phyloP scores from a whole-genome alignment of 2,797 vertebrate species.

The Enteromius argenteus region DNA sequence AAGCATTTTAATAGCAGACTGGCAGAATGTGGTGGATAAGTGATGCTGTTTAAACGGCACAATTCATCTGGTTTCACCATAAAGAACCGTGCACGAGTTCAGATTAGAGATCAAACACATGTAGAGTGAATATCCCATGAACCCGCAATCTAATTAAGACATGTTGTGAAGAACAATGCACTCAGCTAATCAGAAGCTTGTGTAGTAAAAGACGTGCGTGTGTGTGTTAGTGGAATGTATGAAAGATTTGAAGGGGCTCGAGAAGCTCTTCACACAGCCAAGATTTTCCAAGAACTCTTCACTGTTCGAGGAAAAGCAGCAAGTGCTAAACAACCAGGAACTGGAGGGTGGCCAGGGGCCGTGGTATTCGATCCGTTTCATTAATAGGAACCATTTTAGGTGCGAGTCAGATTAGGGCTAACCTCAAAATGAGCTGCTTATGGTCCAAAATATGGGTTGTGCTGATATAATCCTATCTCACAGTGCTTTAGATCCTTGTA shows the following conservation, averaged over 20 bases:
- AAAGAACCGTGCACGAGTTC: neutral
- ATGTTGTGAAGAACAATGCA: too few relatives aligned
- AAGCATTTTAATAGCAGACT: neutral
- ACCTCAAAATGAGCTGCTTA: neutral
- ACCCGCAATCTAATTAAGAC: constrained; percentile 5
- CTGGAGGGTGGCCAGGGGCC: constrained; percentile 13
- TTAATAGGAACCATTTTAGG: constrained; percentile 10
- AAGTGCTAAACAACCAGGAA: constrained; percentile 23
- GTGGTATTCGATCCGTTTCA: constrained; percentile 7
- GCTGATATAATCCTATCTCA: neutral
- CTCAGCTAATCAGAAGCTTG: too few relatives aligned
- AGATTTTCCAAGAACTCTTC: constrained; percentile 41
- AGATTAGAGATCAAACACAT: neutral
- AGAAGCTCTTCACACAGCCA: neutral
- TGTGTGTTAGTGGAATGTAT: neutral
- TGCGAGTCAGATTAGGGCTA: neutral
- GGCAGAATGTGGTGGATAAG: neutral
- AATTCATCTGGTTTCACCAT: neutral
- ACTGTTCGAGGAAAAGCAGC: constrained; percentile 20
- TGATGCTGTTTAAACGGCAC: neutral
- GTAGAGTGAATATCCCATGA: neutral
- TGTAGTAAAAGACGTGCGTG: neutral
- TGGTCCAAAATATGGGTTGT: neutral
- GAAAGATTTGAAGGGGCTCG: neutral
- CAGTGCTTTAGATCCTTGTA: neutral